These are phyloP conservation scores for Triplophysa tibetana DNA, from an alignment of 2,113 vertebrate genomes.

Conservation along the genomic window DNA sequence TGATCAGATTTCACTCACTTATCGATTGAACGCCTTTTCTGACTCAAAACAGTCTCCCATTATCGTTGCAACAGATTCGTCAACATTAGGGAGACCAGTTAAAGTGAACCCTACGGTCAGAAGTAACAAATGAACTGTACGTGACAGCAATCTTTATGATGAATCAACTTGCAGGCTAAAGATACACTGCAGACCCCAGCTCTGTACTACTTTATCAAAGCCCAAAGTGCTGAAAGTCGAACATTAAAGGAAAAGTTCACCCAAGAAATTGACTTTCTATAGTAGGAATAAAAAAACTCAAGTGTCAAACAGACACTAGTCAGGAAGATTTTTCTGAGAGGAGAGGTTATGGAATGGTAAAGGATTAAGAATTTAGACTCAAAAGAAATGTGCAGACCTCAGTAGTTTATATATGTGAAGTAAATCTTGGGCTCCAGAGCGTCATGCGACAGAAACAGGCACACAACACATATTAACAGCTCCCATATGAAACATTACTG, in stretches of 20 bases:
- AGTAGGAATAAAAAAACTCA: too few relatives aligned
- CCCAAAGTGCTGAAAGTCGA: neutral
- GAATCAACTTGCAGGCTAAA: neutral
- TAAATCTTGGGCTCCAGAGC: too few relatives aligned
- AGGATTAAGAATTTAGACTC: neutral
- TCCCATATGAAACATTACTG: too few relatives aligned
- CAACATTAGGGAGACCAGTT: neutral
- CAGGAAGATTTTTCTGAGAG: neutral
- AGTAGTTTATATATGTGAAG: too few relatives aligned
- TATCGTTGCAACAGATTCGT: constrained; percentile 22
- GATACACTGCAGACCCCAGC: neutral
- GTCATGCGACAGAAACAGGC: too few relatives aligned
- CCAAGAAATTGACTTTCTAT: too few relatives aligned
- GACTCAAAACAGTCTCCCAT: neutral
- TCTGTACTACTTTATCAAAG: neutral
- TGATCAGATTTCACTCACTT: constrained; percentile 1
- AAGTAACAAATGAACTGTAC: neutral
- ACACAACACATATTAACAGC: too few relatives aligned
- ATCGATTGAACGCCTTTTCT: neutral
- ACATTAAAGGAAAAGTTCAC: neutral
- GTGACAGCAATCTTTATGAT: neutral
- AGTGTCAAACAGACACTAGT: neutral
- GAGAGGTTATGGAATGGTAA: neutral
- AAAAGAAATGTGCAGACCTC: too few relatives aligned
- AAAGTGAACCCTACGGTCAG: neutral